Evolutionary conservation across 2,113 vertebrate genomes (phyloP).

Genomic region (Mustelus asterias): DNA sequence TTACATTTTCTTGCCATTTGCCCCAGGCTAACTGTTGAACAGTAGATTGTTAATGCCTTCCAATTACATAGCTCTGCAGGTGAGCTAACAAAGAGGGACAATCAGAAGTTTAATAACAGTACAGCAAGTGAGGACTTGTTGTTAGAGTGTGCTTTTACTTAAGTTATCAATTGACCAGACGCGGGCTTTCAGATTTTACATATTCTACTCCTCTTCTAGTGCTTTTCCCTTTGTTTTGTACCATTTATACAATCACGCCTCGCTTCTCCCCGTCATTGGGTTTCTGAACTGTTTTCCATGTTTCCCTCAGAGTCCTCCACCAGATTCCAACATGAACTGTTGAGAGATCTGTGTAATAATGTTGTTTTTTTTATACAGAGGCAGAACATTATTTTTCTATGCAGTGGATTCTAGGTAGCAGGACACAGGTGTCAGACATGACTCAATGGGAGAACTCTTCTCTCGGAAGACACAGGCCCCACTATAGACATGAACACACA

Average conservation of each 20-base stretch:
- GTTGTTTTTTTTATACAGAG: not conserved
- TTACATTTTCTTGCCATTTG: not conserved
- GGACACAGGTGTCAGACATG: not conserved
- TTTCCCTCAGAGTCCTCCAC: not conserved
- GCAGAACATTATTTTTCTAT: not conserved
- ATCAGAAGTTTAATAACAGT: not conserved
- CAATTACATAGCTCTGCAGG: not conserved
- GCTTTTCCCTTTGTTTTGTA: not conserved
- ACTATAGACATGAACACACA: not conserved
- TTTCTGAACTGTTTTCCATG: not conserved
- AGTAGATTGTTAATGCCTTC: not conserved
- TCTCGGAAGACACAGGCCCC: not conserved
- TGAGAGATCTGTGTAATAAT: not conserved
- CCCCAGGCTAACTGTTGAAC: not conserved
- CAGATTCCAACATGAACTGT: not conserved
- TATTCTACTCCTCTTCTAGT: not conserved
- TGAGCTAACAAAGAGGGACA: not conserved
- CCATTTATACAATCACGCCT: not conserved
- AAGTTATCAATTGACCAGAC: not conserved
- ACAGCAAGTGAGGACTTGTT: not conserved
- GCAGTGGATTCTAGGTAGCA: not conserved
- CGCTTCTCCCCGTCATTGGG: not conserved
- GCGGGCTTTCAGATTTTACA: not conserved
- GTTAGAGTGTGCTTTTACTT: not conserved
- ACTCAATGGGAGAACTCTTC: not conserved